These are phyloP conservation scores for Antrozous pallidus DNA, from an alignment of 2,797 vertebrate genomes.

Conservation along the genomic window DNA sequence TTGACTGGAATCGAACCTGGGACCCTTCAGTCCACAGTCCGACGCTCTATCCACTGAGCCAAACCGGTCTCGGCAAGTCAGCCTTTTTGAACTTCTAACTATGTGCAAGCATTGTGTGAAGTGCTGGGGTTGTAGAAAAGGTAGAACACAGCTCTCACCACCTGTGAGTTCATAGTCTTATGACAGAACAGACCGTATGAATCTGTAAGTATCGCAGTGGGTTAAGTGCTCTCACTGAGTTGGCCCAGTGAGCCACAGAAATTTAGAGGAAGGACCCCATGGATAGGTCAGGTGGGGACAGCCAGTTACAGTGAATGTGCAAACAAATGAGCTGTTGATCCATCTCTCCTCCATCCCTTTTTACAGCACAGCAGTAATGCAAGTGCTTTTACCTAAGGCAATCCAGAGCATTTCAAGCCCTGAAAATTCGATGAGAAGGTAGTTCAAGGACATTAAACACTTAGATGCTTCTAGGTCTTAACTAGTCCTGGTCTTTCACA, in stretches of 20 bases:
- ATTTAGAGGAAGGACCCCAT: not conserved
- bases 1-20: no score
- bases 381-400: constrained; percentile 8
- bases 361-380: not conserved
- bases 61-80: no score
- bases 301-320: not conserved
- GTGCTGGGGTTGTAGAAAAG: not conserved
- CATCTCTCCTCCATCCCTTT: not conserved
- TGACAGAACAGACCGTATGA: not conserved
- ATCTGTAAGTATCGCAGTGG: not conserved
- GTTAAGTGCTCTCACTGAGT: not conserved
- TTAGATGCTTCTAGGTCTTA: not conserved
- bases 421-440: not conserved
- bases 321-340: not conserved
- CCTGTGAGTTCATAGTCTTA: not conserved
- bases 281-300: not conserved
- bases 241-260: not conserved
- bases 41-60: no score
- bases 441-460: not conserved
- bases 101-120: not conserved
- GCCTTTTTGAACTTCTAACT: not conserved
- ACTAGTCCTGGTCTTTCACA: constrained; percentile 24
- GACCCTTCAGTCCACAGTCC: no score
- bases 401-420: not conserved
- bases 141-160: not conserved